Evolutionary conservation across 2,113 vertebrate genomes (phyloP), one percentile per base, ranked within the genome.

Genomic region (Notothenia rossii): DNA sequence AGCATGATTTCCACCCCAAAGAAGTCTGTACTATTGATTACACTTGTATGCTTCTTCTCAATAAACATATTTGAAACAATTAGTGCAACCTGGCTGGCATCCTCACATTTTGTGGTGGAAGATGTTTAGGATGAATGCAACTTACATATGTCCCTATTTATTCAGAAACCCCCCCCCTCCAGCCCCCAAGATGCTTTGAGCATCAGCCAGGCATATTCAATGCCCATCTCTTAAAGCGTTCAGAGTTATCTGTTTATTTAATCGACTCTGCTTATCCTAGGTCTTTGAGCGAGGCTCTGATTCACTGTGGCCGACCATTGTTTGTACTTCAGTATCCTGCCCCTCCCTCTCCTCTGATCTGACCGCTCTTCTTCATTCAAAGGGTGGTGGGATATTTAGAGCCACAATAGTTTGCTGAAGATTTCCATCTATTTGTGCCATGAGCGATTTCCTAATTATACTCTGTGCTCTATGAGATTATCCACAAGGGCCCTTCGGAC

Each of bases 281-380:
- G 81, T 82, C 83, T 90, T 79, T 87, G 76, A 91, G 78, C 88
- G 80, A 81, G 75, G 82, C 61, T 72, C 75, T 83, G 88, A 92
- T 94, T 93, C 87, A 91, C 80, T 77, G 79, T 87, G 88, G 85
- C 85, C 51, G 77, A 86, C 77, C 82, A 90, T 86, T 93, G 86
- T 92, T 91, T 90, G 83, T 77, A 78, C 67, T 86, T 86, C 75
- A 69, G 89, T 81, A 86, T 89, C 89, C 86, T 83, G 87, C 79
- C 85, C 78, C 83, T 86, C 84, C 91, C 78, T 81, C 53, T 49
- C 22, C 72, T 92, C 64, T 83, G 77, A 92, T 91, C 84, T 81
- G 49, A 56, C 86, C 70, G 68, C 77, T 80, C 64, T 82, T 88
- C 85, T 88, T 87, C 68, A 70, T 48, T 84, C 54, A 72, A 71